phyloP scores from a whole-genome alignment of 1,140 invertebrate species.

The Drosophila murphyi region DNA sequence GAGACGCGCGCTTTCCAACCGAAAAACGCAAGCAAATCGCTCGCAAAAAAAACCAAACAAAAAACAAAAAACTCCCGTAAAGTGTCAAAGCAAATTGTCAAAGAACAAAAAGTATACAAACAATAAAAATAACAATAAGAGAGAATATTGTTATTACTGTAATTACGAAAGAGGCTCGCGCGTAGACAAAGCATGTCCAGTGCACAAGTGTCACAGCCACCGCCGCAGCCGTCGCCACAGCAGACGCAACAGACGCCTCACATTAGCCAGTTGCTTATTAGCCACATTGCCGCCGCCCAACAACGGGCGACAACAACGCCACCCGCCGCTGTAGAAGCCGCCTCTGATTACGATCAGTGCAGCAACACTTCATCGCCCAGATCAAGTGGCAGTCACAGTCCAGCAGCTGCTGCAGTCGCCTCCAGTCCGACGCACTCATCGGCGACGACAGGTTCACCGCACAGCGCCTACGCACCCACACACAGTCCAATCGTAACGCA shows the following conservation, averaged over 20 bases:
- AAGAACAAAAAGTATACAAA: conserved; percentile 10
- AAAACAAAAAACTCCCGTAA: background rate
- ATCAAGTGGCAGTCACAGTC: conserved; percentile 60
- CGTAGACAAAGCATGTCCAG: conserved; percentile 78
- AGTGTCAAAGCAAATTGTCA: conserved; percentile 16
- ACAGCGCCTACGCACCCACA: conserved; percentile 53
- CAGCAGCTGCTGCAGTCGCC: conserved; percentile 31
- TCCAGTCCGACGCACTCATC: conserved; percentile 67
- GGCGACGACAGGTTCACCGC: conserved; percentile 69
- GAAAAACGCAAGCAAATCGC: conserved; percentile 7
- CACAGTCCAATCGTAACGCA: conserved; percentile 51
- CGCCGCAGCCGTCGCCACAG: conserved; percentile 54
- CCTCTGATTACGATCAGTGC: conserved; percentile 68
- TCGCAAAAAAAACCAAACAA: background rate
- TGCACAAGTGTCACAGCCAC: conserved; percentile 81
- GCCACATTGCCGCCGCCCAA: conserved; percentile 73
- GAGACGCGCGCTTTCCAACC: background rate
- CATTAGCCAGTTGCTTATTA: conserved; percentile 69
- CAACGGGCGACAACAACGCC: conserved; percentile 51
- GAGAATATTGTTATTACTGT: background rate
- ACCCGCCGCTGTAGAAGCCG: conserved; percentile 24
- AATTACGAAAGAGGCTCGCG: conserved; percentile 14
- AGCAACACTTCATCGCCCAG: conserved; percentile 75
- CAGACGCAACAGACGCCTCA: conserved; percentile 73
- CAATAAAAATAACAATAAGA: conserved; percentile 4